Evolutionary conservation across 2,888 invertebrate species (phyloP).

Genomic region (Polyommatus icarus): DNA sequence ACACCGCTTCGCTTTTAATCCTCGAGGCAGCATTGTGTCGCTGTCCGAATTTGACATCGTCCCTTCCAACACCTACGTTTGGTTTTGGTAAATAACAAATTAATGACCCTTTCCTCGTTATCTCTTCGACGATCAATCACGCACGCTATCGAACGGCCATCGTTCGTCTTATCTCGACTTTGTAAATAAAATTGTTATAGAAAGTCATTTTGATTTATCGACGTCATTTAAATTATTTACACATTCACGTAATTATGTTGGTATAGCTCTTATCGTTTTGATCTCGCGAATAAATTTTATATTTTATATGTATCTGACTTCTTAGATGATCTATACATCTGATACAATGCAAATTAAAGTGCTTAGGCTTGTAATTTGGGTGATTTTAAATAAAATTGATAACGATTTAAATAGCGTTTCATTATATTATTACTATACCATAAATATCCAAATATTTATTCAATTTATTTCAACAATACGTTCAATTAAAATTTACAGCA

Average conservation of each 20-base stretch:
- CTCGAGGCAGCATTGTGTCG: constrained; percentile 70
- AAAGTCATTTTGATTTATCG: constrained; percentile 22
- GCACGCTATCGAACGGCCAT: constrained; percentile 55
- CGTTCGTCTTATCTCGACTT: constrained; percentile 42
- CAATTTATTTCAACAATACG: background rate
- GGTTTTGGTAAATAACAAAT: constrained; percentile 65
- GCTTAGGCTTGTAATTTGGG: background rate
- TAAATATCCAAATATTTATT: background rate
- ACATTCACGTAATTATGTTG: constrained; percentile 6
- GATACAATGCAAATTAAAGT: background rate
- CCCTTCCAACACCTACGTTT: constrained; percentile 63
- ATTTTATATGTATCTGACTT: constrained; percentile 11
- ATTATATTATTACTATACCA: background rate
- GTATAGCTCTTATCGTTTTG: background rate
- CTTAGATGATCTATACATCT: background rate
- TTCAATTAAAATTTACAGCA: background rate
- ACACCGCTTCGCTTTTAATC: constrained; percentile 79
- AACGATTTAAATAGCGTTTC: background rate
- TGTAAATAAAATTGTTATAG: constrained; percentile 41
- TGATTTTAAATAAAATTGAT: background rate
- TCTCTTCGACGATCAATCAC: constrained; percentile 66
- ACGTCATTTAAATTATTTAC: constrained; percentile 26
- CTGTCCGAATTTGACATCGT: constrained; percentile 69
- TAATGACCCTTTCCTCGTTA: constrained; percentile 64
- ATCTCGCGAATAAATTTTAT: constrained; percentile 5